Evolutionary conservation across 1,140 invertebrate species (phyloP).

Genomic region (Drosophila virilis): DNA sequence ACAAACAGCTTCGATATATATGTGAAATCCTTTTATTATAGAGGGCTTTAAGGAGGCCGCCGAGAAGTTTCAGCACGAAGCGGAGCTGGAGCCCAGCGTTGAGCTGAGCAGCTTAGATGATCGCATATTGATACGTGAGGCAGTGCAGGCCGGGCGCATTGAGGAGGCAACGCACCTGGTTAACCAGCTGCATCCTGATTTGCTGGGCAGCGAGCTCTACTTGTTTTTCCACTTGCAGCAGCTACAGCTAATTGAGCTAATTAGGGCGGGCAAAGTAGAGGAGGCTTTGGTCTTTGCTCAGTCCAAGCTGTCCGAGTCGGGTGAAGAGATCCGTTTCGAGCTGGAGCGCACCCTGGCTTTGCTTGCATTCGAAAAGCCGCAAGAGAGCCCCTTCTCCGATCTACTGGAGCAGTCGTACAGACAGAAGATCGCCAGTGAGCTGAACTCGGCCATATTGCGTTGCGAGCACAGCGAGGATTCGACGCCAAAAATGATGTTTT

Average conservation of each 20-base stretch:
- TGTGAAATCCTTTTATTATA: constrained; percentile 75
- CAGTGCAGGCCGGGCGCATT: constrained; percentile 96
- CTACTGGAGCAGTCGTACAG: constrained; percentile 95
- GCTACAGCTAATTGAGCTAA: constrained; percentile 97
- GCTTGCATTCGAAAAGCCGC: constrained; percentile 98
- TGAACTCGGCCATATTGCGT: constrained; percentile 97
- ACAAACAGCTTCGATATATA: background rate
- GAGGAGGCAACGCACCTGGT: constrained; percentile 97
- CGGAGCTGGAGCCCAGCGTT: constrained; percentile 93
- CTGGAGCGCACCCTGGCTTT: constrained; percentile 95
- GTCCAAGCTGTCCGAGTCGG: constrained; percentile 95
- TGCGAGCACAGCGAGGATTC: constrained; percentile 95
- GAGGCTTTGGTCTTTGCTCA: constrained; percentile 98
- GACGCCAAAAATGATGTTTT: constrained; percentile 94
- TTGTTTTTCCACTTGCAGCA: constrained; percentile 98
- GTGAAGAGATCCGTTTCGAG: constrained; percentile 91
- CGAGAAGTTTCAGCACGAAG: constrained; percentile 97
- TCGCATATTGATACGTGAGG: constrained; percentile 96
- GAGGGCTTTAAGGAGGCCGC: constrained; percentile 99
- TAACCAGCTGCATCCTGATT: constrained; percentile 96
- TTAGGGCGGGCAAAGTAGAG: constrained; percentile 95
- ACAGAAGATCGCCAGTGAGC: constrained; percentile 98
- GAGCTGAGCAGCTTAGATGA: constrained; percentile 96
- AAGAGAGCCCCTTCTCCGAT: constrained; percentile 97
- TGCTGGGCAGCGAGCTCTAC: constrained; percentile 97